Percentiles rank a stretch among this genome's conserved stretches.
Conservation (phyloP, 2,113 vertebrate species). For the Etia nguti region DNA sequence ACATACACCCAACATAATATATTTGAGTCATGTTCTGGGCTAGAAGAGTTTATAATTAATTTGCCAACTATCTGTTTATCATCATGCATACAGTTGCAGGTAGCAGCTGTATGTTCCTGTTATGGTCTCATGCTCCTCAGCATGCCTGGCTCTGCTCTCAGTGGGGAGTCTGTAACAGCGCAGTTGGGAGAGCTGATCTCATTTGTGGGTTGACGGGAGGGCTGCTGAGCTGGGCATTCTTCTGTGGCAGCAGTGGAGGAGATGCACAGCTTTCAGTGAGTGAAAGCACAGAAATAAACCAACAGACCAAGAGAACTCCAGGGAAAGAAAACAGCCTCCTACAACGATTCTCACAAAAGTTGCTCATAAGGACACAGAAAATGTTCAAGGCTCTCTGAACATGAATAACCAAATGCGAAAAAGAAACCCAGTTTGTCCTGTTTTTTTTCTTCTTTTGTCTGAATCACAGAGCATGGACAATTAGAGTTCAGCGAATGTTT, state of each 20-base stretch:
- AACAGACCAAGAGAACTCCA: not conserved
- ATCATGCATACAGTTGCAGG: not conserved
- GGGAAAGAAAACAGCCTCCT: not conserved
- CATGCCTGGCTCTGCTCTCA: not conserved
- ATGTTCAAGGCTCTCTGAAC: not conserved
- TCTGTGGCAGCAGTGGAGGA: constrained; percentile 3
- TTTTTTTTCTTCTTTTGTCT: not conserved
- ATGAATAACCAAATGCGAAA: not conserved
- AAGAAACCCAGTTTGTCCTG: not conserved
- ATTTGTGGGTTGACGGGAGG: constrained; percentile 42
- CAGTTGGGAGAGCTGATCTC: constrained; percentile 46
- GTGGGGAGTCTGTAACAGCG: constrained; percentile 40
- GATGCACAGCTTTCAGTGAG: not conserved
- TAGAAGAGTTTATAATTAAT: not conserved
- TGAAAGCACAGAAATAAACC: not conserved
- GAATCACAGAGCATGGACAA: not conserved
- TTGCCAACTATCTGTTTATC: not conserved
- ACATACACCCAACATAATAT: too few relatives aligned
- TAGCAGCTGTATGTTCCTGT: not conserved
- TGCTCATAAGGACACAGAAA: not conserved
- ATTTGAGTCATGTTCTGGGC: not conserved
- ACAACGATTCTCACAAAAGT: not conserved
- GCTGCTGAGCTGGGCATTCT: constrained; percentile 52
- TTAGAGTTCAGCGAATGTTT: not conserved
- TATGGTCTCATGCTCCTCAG: not conserved